Percentiles rank a stretch among this genome's conserved stretches.
Conservation (phyloP, 2,888 invertebrate species). For the Tinea trinotella region DNA sequence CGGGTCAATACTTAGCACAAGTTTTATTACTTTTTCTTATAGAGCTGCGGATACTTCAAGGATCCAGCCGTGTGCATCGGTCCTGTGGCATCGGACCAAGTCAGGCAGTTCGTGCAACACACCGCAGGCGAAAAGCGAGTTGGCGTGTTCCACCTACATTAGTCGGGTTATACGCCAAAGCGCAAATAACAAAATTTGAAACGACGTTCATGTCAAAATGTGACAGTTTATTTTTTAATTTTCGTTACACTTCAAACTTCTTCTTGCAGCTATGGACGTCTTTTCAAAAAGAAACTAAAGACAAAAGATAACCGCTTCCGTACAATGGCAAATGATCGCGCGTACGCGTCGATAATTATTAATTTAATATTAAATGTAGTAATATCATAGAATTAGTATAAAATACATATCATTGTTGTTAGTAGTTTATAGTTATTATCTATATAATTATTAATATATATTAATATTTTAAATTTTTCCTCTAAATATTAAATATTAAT, state of each 20-base stretch:
- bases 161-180: neutral
- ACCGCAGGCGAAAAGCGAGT: constrained; percentile 87
- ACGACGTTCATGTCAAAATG: neutral
- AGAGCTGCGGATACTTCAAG: constrained; percentile 94
- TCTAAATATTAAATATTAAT: constrained; percentile 23
- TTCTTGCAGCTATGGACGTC: constrained; percentile 1
- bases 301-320: constrained; percentile 16
- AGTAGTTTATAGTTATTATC: constrained; percentile 28
- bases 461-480: constrained; percentile 5
- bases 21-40: constrained; percentile 28
- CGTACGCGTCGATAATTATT: neutral
- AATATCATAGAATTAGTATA: neutral
- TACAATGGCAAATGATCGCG: constrained; percentile 15
- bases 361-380: neutral
- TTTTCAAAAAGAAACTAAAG: neutral
- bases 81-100: constrained; percentile 84
- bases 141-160: constrained; percentile 68
- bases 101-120: constrained; percentile 78
- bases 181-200: neutral
- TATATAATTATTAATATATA: neutral
- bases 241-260: neutral
- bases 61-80: constrained; percentile 91
- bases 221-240: neutral
- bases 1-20: too few species aligned
- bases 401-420: constrained; percentile 28